Evolutionary conservation across 2,797 vertebrate genomes (phyloP), one percentile per base, ranked within the genome.

Genomic region (Vespertilio murinus): DNA sequence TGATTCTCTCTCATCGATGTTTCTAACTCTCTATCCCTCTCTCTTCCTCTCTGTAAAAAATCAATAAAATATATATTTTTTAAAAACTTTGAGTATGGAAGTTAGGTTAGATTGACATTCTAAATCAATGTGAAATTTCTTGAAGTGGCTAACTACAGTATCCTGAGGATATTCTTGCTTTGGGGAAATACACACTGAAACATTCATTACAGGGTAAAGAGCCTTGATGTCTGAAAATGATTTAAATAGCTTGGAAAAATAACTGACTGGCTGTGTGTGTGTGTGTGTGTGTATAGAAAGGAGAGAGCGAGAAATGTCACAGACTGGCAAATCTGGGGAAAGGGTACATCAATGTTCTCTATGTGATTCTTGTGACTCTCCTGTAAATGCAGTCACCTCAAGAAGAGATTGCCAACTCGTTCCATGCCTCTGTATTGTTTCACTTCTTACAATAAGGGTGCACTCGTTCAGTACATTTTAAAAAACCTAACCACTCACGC

Each of bases 141-240:
- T 61, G 14, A 93, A 61, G 67, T 85, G 54, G 69, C 40, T 42
- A 84, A 88, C 23, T 52, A 23, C 22, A 23, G 22, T 23, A 47
- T 49, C 22, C 40, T 47, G 38, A 94, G 75, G 11, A 52, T 91
- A 65, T 70, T 91, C 64, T 87, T 94, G 30, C 75, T 69, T 88
- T 92, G 77, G 84, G 80, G 33, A 94, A 81, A 90, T 52, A 73
- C 10, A 85, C 47, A n/a, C n/a, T 83, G 81, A 93, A 70, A 83
- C 65, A 74, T 93, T 70, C 65, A 74, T 93, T 65, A 94, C 73
- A 30, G 28, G 13, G 8, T 71, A 75, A 79, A 92, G 11, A 64
- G 35, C 13, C 7, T 8, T 56, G 49, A 82, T 90, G 11, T 73
- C 20, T 71, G 38, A 49, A 67, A 80, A 69, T 35, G 61, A 52